phyloP scores from a whole-genome alignment of 2,113 vertebrate species.

The Tachysurus vachellii region DNA sequence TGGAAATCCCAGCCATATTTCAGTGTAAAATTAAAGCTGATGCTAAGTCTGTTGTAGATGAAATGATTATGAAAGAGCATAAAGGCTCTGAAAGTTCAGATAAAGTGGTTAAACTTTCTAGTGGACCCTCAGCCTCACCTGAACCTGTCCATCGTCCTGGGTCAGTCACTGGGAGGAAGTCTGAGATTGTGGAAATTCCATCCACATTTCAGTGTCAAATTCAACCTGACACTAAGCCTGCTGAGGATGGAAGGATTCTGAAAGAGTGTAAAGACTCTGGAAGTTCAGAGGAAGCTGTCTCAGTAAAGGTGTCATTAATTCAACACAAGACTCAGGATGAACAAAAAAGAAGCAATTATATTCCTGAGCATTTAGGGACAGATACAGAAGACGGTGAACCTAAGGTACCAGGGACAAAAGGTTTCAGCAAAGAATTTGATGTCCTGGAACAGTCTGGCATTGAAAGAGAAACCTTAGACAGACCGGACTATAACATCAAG shows the following conservation, averaged over 20 bases:
- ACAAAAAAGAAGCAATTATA: constrained; percentile 67
- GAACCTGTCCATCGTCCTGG: background rate
- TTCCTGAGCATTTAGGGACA: constrained; percentile 63
- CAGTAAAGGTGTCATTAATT: constrained; percentile 57
- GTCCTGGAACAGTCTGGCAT: constrained; percentile 60
- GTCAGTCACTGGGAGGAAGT: constrained; percentile 52
- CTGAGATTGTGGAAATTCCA: no score
- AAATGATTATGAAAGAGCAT: background rate
- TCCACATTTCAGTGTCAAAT: no score
- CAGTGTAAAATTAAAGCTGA: constrained; percentile 83
- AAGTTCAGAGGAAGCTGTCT: constrained; percentile 39
- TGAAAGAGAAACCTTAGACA: constrained; percentile 60
- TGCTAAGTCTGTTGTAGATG: constrained; percentile 53
- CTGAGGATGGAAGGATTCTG: no score
- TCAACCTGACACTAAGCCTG: no score
- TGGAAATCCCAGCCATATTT: constrained; percentile 79
- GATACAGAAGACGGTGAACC: constrained; percentile 66
- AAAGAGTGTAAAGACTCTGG: no score
- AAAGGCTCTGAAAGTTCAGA: constrained; percentile 45
- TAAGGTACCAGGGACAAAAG: constrained; percentile 56
- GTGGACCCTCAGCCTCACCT: no score
- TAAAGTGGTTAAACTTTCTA: no score
- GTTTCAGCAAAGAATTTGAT: constrained; percentile 65
- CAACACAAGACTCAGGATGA: constrained; percentile 69
- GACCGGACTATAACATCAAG: constrained; percentile 73